Conservation (phyloP, 2,888 invertebrate genomes). For the Enchytraeus crypticus region DNA sequence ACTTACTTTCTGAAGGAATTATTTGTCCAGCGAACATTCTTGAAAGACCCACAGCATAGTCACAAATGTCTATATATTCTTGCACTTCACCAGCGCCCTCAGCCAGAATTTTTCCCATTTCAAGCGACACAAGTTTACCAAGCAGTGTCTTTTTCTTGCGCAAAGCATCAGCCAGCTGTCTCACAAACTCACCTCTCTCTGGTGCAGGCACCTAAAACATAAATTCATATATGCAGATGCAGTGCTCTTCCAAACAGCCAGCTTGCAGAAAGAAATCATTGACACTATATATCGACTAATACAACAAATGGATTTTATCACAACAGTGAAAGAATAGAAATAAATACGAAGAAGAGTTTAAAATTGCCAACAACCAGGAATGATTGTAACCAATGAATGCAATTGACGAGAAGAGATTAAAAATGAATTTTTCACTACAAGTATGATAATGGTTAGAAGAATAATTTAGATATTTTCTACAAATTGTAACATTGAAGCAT, state of each 20-base stretch:
- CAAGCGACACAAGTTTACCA: slow-evolving; percentile 81
- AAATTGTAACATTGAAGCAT: no score
- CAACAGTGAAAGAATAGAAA: neutral
- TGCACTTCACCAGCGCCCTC: slow-evolving; percentile 75
- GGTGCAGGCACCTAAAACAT: slow-evolving; percentile 69
- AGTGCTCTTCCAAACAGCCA: no score
- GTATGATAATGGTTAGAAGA: no score
- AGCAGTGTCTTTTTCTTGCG: slow-evolving; percentile 75
- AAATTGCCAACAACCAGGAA: no score
- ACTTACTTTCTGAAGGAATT: slow-evolving; percentile 72
- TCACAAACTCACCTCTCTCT: slow-evolving; percentile 82
- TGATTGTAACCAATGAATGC: no score
- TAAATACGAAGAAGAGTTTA: neutral
- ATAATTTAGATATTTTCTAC: no score
- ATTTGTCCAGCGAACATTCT: slow-evolving; percentile 58
- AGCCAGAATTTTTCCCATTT: slow-evolving; percentile 96
- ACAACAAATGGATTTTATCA: neutral
- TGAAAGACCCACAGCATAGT: slow-evolving; percentile 91
- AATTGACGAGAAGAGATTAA: no score
- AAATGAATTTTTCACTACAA: no score
- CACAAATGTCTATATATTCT: slow-evolving; percentile 68
- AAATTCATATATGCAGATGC: no score
- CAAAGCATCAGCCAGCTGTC: slow-evolving; percentile 91
- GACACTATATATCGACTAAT: no score
- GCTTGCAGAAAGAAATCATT: no score